phyloP scores from a whole-genome alignment of 2,888 invertebrate genomes.

The Halictus ligatus region DNA sequence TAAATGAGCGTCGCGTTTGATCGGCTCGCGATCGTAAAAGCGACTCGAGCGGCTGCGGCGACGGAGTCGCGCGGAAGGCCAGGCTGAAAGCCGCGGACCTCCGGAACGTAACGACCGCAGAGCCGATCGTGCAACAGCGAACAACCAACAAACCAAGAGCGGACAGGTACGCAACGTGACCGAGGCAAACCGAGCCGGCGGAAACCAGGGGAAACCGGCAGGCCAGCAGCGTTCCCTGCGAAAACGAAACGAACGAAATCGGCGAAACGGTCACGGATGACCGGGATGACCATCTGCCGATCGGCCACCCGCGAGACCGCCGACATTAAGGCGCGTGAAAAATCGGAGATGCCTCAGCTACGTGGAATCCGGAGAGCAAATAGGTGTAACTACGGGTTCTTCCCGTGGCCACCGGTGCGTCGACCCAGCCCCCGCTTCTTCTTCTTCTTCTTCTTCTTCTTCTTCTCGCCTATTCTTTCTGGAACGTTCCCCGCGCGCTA shows the following conservation, averaged over 20 bases:
- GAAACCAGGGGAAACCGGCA: not conserved
- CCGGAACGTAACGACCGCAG: constrained; percentile 9
- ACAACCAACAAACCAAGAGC: not conserved
- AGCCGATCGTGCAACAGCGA: not conserved
- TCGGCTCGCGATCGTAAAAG: constrained; percentile 10
- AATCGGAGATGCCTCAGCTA: constrained; percentile 79
- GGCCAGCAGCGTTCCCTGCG: constrained; percentile 4
- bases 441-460: constrained; percentile 19
- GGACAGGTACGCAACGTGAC: constrained; percentile 7
- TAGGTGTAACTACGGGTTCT: constrained; percentile 69
- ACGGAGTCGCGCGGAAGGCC: not conserved
- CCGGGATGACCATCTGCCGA: constrained; percentile 59
- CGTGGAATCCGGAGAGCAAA: constrained; percentile 72
- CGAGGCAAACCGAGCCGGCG: not conserved
- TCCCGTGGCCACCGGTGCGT: constrained; percentile 38
- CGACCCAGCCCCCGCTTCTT: constrained; percentile 27
- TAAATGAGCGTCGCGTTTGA: constrained; percentile 22
- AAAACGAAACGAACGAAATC: constrained; percentile 38
- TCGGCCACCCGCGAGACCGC: constrained; percentile 64
- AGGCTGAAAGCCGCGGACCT: constrained; percentile 1
- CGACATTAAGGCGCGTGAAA: constrained; percentile 77
- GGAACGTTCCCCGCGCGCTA: not conserved
- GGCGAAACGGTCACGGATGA: constrained; percentile 42
- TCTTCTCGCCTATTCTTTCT: constrained; percentile 3
- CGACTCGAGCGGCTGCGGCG: not conserved